Evolutionary conservation across 37 sponge, comb jelly and placozoan species (phyloP), one percentile per base, ranked within the genome.

Genomic region (Spongilla lacustris): DNA sequence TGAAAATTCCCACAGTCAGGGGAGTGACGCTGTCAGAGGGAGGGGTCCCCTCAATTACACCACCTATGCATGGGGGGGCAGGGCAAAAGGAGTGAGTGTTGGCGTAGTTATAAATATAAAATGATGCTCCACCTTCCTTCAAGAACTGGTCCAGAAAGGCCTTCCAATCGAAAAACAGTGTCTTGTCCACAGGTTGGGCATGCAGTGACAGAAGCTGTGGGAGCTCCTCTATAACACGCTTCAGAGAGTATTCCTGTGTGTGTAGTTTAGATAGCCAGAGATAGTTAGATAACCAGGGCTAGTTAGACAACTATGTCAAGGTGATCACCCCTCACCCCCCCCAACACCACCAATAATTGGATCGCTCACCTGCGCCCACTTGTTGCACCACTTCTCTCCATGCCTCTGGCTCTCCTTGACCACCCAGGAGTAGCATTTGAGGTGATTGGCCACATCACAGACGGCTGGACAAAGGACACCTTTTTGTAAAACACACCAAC

Each of bases 1-100:
- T 90, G 23, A 95, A 80, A 69, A 96, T 29, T 66, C 95, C 93
- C 10, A 93, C 94, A 69, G 99, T 90, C 32, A 98, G 37, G 0
- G 95, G 29, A 21, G 99, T 98, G 35, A 95, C 91, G 78, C 90
- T 95, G 67, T 93, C 90, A 8, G 91, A 87, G 17, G 95, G 95
- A 25, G 99, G 97, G 69, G 66, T 49, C 9, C 94, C 99, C 83
- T 98, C 95, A 81, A 98, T 96, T 29, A 91, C 71, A 2, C 99
- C 97, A 24, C 94, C 91, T 85, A 58, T 35, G n/a, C n/a, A n/a
- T n/a, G n/a, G n/a, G n/a, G n/a, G n/a, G n/a, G n/a, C n/a, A n/a
- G n/a, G n/a, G n/a, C n/a, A n/a, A n/a, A n/a, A n/a, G n/a, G n/a
- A n/a, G 3, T 70, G 29, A 9, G 29, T 30, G 36, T 76, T 3